Conservation (phyloP, 92 coral and sea anemone genomes). For the Actinostola sp. region DNA sequence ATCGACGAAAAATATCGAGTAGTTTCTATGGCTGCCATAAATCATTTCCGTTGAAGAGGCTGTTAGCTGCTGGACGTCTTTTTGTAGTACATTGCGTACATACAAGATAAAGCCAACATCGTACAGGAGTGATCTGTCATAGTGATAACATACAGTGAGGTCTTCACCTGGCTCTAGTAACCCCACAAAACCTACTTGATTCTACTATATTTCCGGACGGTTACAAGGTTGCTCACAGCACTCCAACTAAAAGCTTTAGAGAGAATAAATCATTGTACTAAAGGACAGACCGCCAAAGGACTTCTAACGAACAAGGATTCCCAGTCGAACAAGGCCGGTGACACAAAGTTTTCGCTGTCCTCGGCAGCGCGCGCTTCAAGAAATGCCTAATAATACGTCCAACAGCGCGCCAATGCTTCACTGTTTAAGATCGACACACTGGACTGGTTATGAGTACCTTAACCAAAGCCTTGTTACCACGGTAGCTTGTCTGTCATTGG, state of each 20-base stretch:
- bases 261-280: not conserved
- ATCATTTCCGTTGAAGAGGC: slow-evolving; percentile 10
- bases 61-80: slow-evolving; percentile 9
- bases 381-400: slow-evolving; percentile 11
- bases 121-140: slow-evolving; percentile 16
- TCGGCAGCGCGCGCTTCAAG: too few species aligned
- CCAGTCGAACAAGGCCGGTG: not conserved
- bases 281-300: not conserved
- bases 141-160: slow-evolving; percentile 26
- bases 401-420: not conserved
- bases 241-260: too few species aligned
- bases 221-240: not conserved
- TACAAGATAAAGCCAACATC: slow-evolving; percentile 25
- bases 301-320: not conserved
- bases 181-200: not conserved
- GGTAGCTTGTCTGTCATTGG: slow-evolving; percentile 15
- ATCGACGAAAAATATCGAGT: not conserved
- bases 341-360: not conserved
- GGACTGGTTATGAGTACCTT: slow-evolving; percentile 23
- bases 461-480: slow-evolving; percentile 17
- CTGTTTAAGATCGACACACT: slow-evolving; percentile 3
- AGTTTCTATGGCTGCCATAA: slow-evolving; percentile 12
- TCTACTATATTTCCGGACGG: not conserved
- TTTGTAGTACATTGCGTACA: slow-evolving; percentile 15
- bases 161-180: slow-evolving; percentile 14